These are phyloP conservation scores for Muraenolepis orangiensis DNA, from an alignment of 2,797 vertebrate species.

Conservation along the genomic window DNA sequence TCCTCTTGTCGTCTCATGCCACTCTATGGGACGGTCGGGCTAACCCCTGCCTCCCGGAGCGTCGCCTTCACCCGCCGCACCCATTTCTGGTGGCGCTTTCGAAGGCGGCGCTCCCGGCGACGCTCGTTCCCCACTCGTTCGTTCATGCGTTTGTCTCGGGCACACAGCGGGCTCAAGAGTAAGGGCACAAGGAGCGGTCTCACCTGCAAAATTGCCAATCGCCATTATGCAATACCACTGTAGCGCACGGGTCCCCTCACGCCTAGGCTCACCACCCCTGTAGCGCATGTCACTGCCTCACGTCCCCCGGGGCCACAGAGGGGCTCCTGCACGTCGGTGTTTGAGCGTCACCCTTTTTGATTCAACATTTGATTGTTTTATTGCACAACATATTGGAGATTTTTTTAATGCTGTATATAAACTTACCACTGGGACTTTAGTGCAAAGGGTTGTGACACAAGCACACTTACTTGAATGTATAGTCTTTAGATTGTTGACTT, in stretches of 20 bases:
- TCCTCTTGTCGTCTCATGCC: slow-evolving; percentile 59
- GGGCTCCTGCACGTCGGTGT: slow-evolving; percentile 24
- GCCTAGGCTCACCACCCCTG: slow-evolving; percentile 49
- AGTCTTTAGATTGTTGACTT: neutral
- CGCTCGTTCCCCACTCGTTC: slow-evolving; percentile 51
- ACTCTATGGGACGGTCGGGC: slow-evolving; percentile 55
- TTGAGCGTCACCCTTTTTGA: slow-evolving; percentile 5
- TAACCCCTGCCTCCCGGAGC: slow-evolving; percentile 52
- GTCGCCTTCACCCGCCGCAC: slow-evolving; percentile 46
- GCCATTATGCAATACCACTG: slow-evolving; percentile 33
- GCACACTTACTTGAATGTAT: neutral
- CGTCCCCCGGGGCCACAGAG: slow-evolving; percentile 16
- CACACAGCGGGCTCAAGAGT: slow-evolving; percentile 61
- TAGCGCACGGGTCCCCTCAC: slow-evolving; percentile 32
- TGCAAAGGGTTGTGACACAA: neutral
- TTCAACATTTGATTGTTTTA: slow-evolving; percentile 30
- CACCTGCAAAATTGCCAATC: neutral
- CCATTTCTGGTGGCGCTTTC: slow-evolving; percentile 24
- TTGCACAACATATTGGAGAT: slow-evolving; percentile 69
- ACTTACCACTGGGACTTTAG: neutral
- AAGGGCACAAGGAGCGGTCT: slow-evolving; percentile 72
- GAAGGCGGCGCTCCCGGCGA: slow-evolving; percentile 56
- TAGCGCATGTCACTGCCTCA: slow-evolving; percentile 63
- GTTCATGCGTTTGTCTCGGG: slow-evolving; percentile 55
- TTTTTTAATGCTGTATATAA: slow-evolving; percentile 39